Evolutionary conservation across 2,797 vertebrate species (phyloP), one percentile per base, ranked within the genome.

Genomic region (Cossypha polioptera): DNA sequence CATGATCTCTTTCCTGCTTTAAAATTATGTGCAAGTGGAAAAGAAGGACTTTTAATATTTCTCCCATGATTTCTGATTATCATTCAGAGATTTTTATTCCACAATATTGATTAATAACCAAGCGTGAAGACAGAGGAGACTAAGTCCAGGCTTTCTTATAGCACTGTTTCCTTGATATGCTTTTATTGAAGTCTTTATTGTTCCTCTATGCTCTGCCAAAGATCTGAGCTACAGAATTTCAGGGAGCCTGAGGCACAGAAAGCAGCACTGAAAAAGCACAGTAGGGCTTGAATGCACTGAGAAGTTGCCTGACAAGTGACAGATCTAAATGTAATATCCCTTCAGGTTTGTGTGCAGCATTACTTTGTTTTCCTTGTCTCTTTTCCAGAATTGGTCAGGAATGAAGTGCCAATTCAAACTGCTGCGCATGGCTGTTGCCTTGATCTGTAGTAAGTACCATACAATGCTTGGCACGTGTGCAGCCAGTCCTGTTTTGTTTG

Each of bases 361-460:
- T 31, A 66, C 51, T 58, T 61, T 86, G 45, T 95, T 84, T 87
- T 91, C 93, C 36, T 93, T 94, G 92, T 83, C 69, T 97, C 72
- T 96, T 96, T 88, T 92, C 76, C 96, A 99, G 99, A 99, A 99
- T 93, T 99, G 99, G 99, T 99, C 99, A 3, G 99, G 99, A 96
- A 99, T 99, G 99, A 99, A 99, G 98, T 99, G 99, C 97, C 99
- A 99, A 96, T 99, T 99, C 97, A 99, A 99, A 97, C 97, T 99
- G 94, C 98, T 99, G 92, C 98, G 99, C 90, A 99, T 99, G 99
- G 99, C 98, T 87, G 99, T 99, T 98, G 99, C 99, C 96, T 98
- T 99, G 97, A 98, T 99, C 94, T 99, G 99, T 98, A 99, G 99
- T 99, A 98, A 99, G 99, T 99, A 97, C 67, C 45, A 9, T 15